A percentile compares a stretch with the other conserved stretches of the same genome.
Conservation (phyloP, 2,888 invertebrate genomes). For the Cephus rjabovi region DNA sequence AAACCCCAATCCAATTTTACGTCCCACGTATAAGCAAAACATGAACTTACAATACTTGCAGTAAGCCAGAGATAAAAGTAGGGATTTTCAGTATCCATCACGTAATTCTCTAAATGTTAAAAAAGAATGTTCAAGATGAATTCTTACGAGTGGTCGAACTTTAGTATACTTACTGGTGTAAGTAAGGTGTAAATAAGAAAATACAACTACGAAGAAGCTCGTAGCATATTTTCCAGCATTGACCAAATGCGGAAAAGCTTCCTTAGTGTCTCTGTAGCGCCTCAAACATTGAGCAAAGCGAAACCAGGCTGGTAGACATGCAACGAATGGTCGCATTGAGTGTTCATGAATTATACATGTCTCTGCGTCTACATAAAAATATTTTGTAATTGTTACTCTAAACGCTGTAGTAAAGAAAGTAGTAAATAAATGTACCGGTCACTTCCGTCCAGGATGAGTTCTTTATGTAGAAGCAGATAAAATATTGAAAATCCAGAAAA, state of each 20-base stretch:
- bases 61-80: conserved; percentile 80
- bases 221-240: conserved; percentile 87
- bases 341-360: conserved; percentile 65
- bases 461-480: conserved; percentile 80
- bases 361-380: conserved; percentile 63
- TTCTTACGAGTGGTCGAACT: background rate
- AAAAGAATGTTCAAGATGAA: conserved; percentile 1
- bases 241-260: conserved; percentile 83
- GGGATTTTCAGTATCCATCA: conserved; percentile 70
- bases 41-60: conserved; percentile 76
- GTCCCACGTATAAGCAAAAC: conserved; percentile 88
- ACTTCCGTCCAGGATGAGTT: conserved; percentile 72
- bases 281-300: conserved; percentile 88
- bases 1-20: conserved; percentile 92
- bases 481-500: conserved; percentile 83
- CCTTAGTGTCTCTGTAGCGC: conserved; percentile 83
- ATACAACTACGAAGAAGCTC: conserved; percentile 78
- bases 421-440: conserved; percentile 55
- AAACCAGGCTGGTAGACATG: conserved; percentile 86
- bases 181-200: conserved; percentile 66
- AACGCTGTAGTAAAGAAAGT: background rate
- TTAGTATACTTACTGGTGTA: conserved; percentile 62
- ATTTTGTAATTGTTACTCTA: background rate
- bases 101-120: conserved; percentile 64
- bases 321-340: conserved; percentile 73